Conservation (phyloP, 1,140 invertebrate genomes). For the Tetranychus urticae region DNA sequence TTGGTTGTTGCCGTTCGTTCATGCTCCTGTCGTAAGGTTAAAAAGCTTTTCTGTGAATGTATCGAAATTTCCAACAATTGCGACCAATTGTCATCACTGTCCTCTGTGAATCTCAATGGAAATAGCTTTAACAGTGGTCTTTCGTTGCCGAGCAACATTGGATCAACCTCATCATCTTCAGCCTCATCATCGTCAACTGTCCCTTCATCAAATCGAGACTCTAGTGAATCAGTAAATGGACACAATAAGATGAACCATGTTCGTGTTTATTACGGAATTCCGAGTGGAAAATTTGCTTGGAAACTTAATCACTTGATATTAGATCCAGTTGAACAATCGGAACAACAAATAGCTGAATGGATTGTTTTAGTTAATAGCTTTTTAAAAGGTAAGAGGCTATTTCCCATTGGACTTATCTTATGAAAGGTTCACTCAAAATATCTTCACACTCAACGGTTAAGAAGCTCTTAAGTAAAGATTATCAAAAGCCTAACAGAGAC, state of each 20-base stretch:
- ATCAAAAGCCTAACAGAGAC: too few species aligned
- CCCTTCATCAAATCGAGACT: too few species aligned
- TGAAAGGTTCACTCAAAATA: too few species aligned
- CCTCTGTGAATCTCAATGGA: neutral
- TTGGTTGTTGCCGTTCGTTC: constrained; percentile 3
- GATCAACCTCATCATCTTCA: neutral
- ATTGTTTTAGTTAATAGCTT: neutral
- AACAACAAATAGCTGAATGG: neutral
- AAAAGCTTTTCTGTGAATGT: neutral
- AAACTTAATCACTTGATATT: neutral
- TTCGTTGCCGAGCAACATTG: neutral
- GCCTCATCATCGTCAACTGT: neutral
- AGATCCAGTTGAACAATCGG: neutral
- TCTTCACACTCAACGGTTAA: too few species aligned
- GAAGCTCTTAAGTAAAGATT: too few species aligned
- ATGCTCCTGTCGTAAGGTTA: neutral
- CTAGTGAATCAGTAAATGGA: too few species aligned
- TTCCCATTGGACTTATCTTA: too few species aligned
- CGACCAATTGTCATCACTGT: neutral
- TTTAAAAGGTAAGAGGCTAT: neutral
- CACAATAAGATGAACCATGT: neutral
- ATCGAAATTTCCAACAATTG: neutral
- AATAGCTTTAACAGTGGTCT: neutral
- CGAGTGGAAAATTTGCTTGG: neutral
- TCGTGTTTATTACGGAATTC: neutral